phyloP scores from a whole-genome alignment of 2,888 invertebrate species.

The Zaprionus bogoriensis region DNA sequence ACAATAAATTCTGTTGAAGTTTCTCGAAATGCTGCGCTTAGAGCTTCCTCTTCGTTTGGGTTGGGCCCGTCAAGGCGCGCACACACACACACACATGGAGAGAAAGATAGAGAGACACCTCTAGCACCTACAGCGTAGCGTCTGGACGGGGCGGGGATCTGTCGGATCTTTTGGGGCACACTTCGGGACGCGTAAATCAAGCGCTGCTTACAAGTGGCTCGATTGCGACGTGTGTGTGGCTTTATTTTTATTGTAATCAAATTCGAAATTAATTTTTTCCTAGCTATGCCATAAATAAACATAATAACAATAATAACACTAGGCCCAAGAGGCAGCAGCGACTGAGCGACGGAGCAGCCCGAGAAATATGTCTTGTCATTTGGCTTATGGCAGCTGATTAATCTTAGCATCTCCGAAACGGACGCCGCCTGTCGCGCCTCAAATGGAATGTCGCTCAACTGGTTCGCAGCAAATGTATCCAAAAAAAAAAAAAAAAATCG shows the following conservation, averaged over 20 bases:
- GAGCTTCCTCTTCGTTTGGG: slow-evolving; percentile 39
- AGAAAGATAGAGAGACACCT: slow-evolving; percentile 10
- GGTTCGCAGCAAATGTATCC: slow-evolving; percentile 49
- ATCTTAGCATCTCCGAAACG: slow-evolving; percentile 68
- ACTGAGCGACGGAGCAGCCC: neutral
- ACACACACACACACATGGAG: slow-evolving; percentile 33
- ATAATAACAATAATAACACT: slow-evolving; percentile 69
- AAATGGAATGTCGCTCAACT: slow-evolving; percentile 74
- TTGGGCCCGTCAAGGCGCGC: too few species aligned
- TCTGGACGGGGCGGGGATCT: slow-evolving; percentile 7
- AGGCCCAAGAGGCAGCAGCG: slow-evolving; percentile 29
- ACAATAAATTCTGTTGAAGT: slow-evolving; percentile 59
- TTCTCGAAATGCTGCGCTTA: slow-evolving; percentile 12
- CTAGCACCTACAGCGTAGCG: slow-evolving; percentile 1
- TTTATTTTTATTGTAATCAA: slow-evolving; percentile 74
- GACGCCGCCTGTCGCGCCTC: slow-evolving; percentile 66
- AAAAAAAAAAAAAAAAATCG: slow-evolving; percentile 42
- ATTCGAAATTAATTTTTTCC: slow-evolving; percentile 72
- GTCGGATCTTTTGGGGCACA: slow-evolving; percentile 30
- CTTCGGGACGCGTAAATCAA: slow-evolving; percentile 61
- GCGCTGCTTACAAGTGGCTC: slow-evolving; percentile 60
- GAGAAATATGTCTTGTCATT: slow-evolving; percentile 73
- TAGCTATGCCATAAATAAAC: slow-evolving; percentile 65
- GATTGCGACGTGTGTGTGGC: slow-evolving; percentile 38
- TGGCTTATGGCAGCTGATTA: slow-evolving; percentile 77